Evolutionary conservation across 2,113 vertebrate species (phyloP), one percentile per base, ranked within the genome.

Genomic region (Ictidomys tridecemlineatus): DNA sequence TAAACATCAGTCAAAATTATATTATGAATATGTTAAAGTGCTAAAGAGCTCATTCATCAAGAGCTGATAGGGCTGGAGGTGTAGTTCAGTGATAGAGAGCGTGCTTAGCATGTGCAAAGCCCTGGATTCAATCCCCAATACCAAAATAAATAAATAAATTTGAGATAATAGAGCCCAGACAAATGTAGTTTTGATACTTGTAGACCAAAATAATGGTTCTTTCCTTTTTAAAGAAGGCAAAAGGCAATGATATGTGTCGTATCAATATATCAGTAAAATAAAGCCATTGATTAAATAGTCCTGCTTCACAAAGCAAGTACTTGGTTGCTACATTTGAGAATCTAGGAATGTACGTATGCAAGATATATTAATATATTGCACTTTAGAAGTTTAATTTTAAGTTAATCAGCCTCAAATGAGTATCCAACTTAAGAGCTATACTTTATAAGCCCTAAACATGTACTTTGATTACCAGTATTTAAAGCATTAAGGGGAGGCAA

Each of bases 401-500:
- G 32, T 96, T 93, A 85, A 87, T 92, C 58, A 85, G 45, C 26
- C 39, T 69, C 89, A 91, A 56, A 39, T 80, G 28, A 91, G 93
- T 95, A 58, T 14, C 61, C 90, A 51, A 95, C 56, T 93, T 90
- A 86, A 94, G 84, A 87, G 32, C 70, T 91, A 2, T 95, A 82
- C 56, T 97, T 90, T 87, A 92, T 77, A 93, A 85, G 73, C 53
- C 56, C 61, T 86, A 61, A 93, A 73, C 37, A 69, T 87, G 11
- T 91, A 94, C 56, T 90, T 83, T 88, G 22, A 22, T 97, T 94
- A 97, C 83, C 11, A 95, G 48, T 93, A 3, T 93, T 94, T 91
- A 91, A 95, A 95, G 67, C 37, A 94, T 79, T 74, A 96, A 97
- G 51, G 72, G 97, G 96, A 94, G 63, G 26, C 76, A 96, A 96